These are phyloP conservation scores for Scalopus aquaticus DNA, from an alignment of 2,113 vertebrate genomes.

Conservation along the genomic window DNA sequence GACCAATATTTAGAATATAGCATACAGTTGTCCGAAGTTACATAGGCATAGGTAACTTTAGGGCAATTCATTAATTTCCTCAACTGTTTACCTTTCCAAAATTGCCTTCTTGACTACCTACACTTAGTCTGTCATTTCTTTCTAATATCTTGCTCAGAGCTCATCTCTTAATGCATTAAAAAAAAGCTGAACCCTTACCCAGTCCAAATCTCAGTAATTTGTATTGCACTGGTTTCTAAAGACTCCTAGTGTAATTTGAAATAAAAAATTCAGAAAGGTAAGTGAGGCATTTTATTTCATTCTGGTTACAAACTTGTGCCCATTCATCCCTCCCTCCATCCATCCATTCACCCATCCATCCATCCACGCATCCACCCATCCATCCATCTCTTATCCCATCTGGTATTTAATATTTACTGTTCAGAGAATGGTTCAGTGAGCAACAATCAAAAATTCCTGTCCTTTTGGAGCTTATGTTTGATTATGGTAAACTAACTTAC, in stretches of 20 bases:
- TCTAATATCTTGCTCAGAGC: too few relatives aligned
- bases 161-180: neutral
- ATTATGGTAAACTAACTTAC: neutral
- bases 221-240: neutral
- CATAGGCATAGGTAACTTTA: neutral
- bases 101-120: neutral
- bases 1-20: neutral
- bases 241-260: neutral
- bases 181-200: neutral
- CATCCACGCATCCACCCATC: too few relatives aligned
- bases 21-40: neutral
- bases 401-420: neutral
- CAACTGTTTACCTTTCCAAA: neutral
- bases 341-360: too few relatives aligned
- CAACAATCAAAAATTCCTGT: neutral
- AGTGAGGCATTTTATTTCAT: neutral
- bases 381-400: neutral
- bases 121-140: neutral
- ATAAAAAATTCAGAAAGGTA: neutral
- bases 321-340: too few relatives aligned
- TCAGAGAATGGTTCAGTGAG: neutral
- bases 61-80: neutral
- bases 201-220: neutral
- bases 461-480: neutral
- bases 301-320: neutral